Conservation (phyloP, 1,140 invertebrate genomes). For the Drosophila mauritiana region DNA sequence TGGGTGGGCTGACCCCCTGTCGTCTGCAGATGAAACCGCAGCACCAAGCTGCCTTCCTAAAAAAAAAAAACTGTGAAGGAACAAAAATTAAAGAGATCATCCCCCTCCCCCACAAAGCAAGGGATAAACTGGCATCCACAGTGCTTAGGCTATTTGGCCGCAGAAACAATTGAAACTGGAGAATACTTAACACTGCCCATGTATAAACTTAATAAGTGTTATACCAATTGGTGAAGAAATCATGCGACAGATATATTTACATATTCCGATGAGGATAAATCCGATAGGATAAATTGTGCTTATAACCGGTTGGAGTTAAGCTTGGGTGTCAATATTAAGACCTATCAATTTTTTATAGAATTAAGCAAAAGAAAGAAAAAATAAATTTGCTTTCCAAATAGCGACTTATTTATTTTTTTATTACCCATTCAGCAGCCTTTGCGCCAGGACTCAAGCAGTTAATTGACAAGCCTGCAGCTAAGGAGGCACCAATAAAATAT, state of each 20-base stretch:
- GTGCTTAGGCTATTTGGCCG: constrained; percentile 35
- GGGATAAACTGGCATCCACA: constrained; percentile 8
- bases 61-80: constrained; percentile 12
- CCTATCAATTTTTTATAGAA: too few species aligned
- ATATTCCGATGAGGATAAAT: too few species aligned
- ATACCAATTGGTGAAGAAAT: too few species aligned
- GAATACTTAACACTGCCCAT: neutral
- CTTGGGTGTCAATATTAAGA: too few species aligned
- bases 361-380: too few species aligned
- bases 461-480: constrained; percentile 15
- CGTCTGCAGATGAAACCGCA: constrained; percentile 77
- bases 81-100: constrained; percentile 15
- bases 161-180: constrained; percentile 69
- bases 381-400: neutral
- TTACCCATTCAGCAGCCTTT: neutral
- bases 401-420: neutral
- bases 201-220: too few species aligned
- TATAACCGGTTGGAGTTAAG: too few species aligned
- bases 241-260: too few species aligned
- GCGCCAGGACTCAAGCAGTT: neutral
- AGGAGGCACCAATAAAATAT: constrained; percentile 31
- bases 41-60: constrained; percentile 21
- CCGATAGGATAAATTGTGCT: too few species aligned
- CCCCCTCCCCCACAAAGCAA: constrained; percentile 1
- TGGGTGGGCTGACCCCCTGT: constrained; percentile 55